Conservation (phyloP, 1,140 invertebrate genomes). For the Neuroterus valhalla region DNA sequence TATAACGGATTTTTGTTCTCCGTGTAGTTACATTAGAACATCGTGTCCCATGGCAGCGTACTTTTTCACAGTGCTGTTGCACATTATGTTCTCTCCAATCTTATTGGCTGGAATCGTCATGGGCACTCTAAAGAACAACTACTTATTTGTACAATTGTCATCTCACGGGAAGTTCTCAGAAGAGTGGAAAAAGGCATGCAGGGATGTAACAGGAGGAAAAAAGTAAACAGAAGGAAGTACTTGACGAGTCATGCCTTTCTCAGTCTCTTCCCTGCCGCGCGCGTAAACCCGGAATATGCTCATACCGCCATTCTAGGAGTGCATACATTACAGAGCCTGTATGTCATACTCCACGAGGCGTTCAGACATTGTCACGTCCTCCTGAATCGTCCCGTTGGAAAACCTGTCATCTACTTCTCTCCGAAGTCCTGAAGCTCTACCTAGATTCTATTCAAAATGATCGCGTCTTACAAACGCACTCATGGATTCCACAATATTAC, state of each 20-base stretch:
- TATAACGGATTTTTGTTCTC: too few species aligned
- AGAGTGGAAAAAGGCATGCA: neutral
- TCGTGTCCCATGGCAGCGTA: too few species aligned
- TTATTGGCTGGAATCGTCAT: too few species aligned
- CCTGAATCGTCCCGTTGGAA: conserved; percentile 22
- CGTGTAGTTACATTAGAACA: too few species aligned
- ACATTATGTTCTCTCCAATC: too few species aligned
- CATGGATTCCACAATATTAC: neutral
- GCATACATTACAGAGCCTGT: conserved; percentile 23
- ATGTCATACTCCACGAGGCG: conserved; percentile 19
- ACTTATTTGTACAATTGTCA: neutral
- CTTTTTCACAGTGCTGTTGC: too few species aligned
- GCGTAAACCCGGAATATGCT: conserved; percentile 23
- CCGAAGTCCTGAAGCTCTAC: conserved; percentile 4
- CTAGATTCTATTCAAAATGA: neutral
- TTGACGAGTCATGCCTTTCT: neutral
- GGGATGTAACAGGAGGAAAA: neutral
- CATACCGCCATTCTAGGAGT: conserved; percentile 9
- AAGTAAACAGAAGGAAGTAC: conserved; percentile 7
- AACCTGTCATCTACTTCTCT: conserved; percentile 25
- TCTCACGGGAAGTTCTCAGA: neutral
- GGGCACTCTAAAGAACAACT: neutral
- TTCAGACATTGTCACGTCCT: conserved; percentile 22
- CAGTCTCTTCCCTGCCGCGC: conserved; percentile 18
- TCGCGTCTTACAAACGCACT: conserved; percentile 6